Conservation (phyloP, 2,797 vertebrate species). For the Sebastes vulpes region DNA sequence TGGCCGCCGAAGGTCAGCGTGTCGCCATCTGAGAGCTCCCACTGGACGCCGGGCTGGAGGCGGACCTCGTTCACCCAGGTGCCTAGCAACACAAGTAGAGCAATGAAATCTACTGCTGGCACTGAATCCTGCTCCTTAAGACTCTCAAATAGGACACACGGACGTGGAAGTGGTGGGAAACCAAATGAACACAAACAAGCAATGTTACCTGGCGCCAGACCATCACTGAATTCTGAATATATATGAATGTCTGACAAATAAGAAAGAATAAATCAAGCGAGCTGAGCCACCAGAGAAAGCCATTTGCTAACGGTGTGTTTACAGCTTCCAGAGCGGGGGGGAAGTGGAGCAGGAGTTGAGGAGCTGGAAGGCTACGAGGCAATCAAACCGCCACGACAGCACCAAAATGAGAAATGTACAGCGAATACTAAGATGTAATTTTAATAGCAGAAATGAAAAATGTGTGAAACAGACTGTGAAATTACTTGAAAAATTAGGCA, state of each 20-base stretch:
- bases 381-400: constrained; percentile 45
- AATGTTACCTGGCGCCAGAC: neutral
- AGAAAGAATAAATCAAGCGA: neutral
- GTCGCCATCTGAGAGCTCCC: constrained; percentile 91
- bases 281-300: constrained; percentile 7
- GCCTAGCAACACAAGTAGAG: constrained; percentile 73
- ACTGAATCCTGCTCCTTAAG: neutral
- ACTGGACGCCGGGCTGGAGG: constrained; percentile 84
- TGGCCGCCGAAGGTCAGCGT: constrained; percentile 89
- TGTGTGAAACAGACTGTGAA: constrained; percentile 69
- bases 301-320: constrained; percentile 43
- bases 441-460: constrained; percentile 53
- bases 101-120: neutral
- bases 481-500: constrained; percentile 62
- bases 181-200: neutral
- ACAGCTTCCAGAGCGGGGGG: constrained; percentile 31
- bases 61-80: constrained; percentile 92
- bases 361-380: constrained; percentile 44
- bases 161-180: neutral
- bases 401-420: constrained; percentile 20
- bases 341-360: constrained; percentile 29
- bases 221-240: constrained; percentile 5
- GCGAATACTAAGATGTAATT: constrained; percentile 41
- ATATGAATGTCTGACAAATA: neutral
- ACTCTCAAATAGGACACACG: neutral